A percentile compares a stretch with the other conserved stretches of the same genome.
phyloP scores from a whole-genome alignment of 2,888 invertebrate species.

The Leuctra nigra region DNA sequence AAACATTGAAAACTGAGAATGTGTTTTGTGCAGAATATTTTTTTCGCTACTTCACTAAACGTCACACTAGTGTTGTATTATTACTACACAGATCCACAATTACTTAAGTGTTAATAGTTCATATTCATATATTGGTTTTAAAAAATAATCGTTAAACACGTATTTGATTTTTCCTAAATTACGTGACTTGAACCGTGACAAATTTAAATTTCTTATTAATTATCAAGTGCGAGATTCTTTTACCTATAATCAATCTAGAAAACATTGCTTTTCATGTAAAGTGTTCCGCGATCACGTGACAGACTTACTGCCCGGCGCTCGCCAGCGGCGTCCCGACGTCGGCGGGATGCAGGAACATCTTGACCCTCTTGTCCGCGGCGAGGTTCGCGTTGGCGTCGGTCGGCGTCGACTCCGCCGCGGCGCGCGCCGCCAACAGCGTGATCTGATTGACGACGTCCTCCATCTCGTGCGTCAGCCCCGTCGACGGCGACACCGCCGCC shows the following conservation, averaged over 20 bases:
- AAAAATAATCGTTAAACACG: slow-evolving; percentile 15
- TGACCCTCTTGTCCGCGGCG: slow-evolving; percentile 28
- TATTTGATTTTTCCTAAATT: background rate
- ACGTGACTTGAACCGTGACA: slow-evolving; percentile 8
- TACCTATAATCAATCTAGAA: background rate
- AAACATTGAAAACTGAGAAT: background rate
- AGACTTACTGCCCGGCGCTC: slow-evolving; percentile 30
- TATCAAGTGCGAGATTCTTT: slow-evolving; percentile 11
- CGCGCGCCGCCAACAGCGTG: slow-evolving; percentile 66
- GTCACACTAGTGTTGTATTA: background rate
- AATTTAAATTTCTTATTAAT: slow-evolving; percentile 6
- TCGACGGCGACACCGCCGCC: slow-evolving; percentile 47
- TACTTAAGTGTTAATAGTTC: slow-evolving; percentile 4
- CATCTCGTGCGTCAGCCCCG: slow-evolving; percentile 65
- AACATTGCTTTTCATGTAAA: slow-evolving; percentile 6
- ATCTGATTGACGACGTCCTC: slow-evolving; percentile 79
- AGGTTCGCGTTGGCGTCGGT: slow-evolving; percentile 53
- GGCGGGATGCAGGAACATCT: slow-evolving; percentile 38
- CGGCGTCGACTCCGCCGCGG: slow-evolving; percentile 53
- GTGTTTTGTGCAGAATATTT: background rate
- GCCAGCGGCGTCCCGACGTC: slow-evolving; percentile 46
- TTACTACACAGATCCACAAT: slow-evolving; percentile 13
- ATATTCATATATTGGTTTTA: background rate
- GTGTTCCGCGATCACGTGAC: background rate
- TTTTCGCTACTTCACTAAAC: background rate